Evolutionary conservation across 1,140 invertebrate genomes (phyloP).

Genomic region (Micrasema minimum): DNA sequence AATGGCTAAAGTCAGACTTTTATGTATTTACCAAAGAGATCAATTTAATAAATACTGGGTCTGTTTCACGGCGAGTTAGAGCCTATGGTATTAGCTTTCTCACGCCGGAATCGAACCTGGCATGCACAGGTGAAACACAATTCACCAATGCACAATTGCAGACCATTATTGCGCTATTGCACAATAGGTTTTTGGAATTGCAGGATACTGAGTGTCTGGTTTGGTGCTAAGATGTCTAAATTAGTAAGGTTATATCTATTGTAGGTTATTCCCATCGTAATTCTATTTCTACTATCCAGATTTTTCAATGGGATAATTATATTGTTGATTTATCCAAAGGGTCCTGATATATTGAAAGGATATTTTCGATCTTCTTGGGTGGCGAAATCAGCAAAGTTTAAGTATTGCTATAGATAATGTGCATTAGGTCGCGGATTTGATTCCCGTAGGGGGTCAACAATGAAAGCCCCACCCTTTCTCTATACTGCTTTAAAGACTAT

Average conservation of each 20-base stretch:
- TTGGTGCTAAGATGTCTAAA: constrained; percentile 8
- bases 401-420: too few species aligned
- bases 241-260: constrained; percentile 5
- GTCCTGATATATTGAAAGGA: not conserved
- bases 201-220: not conserved
- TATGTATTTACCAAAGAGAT: constrained; percentile 26
- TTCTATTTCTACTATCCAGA: not conserved
- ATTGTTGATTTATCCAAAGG: not conserved
- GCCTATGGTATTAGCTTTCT: not conserved
- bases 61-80: constrained; percentile 19
- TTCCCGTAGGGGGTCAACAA: too few species aligned
- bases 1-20: constrained; percentile 7
- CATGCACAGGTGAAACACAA: not conserved
- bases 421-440: too few species aligned
- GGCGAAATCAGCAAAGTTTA: not conserved
- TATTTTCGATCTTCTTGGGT: not conserved
- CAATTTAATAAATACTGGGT: not conserved
- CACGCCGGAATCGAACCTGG: not conserved
- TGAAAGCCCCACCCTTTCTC: too few species aligned
- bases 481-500: too few species aligned
- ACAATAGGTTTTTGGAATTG: not conserved
- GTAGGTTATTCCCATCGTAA: not conserved
- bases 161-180: not conserved
- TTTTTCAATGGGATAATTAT: not conserved
- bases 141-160: not conserved